Base-by-base conservation (phyloP, 2,797 vertebrate genomes). In the Karalla daura region DNA sequence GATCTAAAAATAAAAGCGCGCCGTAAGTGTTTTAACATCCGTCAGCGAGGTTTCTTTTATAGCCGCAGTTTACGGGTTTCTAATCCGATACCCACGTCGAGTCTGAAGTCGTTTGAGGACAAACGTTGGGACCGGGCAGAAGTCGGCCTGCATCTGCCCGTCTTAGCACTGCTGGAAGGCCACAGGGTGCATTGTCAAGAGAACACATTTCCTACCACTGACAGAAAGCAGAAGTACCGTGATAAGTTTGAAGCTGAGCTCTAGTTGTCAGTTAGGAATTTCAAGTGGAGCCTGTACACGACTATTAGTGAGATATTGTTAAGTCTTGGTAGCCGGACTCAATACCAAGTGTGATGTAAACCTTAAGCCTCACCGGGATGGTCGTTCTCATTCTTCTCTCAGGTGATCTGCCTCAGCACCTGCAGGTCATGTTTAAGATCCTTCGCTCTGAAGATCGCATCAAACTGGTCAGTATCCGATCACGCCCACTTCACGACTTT, bases 361-460 rank as follows among this genome's bases (percentile, higher is more conserved):
- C 23, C 12, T 52, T 13, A 21, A 24, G 27, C 7, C 18, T 62
- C 7, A 35, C 28, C 2, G 12, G 13, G n/a, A n/a, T n/a, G n/a
- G n/a, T n/a, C n/a, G n/a, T n/a, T 56, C 51, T 58, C 3, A 15
- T 7, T 80, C 64, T 23, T 12, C 40, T 68, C 81, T 18, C 77
- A 99, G 98, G 97, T 86, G 97, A 99, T 72, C 90, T 99, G 86
- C 97, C 97, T 54, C 97, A 97, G 36, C 98, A 99, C 83, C 95
- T 99, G 66, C 97, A 98, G 91, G 95, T 98, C 79, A 99, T 99
- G 97, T 98, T 99, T 88, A 98, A 98, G 86, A 95, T 96, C 73
- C 96, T 99, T 36, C 96, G 97, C 18, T 95, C 96, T 14, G 97
- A 99, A 87, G 98, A 99, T 89, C 95, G 96, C 73, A 98, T 99